Evolutionary conservation across 1,140 invertebrate species (phyloP).

Genomic region (Dolichoris vasculosae): DNA sequence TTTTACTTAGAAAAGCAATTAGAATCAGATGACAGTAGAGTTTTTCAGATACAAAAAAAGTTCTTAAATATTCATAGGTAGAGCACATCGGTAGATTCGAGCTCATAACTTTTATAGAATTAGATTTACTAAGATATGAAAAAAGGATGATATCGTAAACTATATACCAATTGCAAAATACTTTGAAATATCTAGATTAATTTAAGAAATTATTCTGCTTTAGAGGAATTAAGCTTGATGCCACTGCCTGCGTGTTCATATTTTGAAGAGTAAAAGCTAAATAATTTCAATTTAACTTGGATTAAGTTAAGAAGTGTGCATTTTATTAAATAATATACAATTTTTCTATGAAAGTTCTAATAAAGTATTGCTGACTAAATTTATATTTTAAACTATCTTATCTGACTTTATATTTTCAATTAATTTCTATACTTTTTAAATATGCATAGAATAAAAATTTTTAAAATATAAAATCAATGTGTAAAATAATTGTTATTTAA

Average conservation of each 20-base stretch:
- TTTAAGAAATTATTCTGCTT: neutral
- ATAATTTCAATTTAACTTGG: neutral
- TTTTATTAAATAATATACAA: neutral
- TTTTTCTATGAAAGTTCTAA: no score
- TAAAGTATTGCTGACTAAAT: no score
- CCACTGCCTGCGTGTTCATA: neutral
- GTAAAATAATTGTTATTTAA: no score
- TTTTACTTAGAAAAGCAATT: neutral
- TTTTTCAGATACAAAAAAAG: neutral
- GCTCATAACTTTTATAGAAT: neutral
- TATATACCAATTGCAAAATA: neutral
- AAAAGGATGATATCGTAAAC: neutral
- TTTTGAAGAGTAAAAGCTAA: neutral
- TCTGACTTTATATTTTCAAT: no score
- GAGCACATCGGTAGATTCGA: neutral
- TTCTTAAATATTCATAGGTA: neutral
- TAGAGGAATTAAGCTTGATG: conserved; percentile 8
- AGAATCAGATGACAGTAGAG: neutral
- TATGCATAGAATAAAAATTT: no score
- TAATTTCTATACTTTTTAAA: no score
- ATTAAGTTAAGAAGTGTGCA: neutral
- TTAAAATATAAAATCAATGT: no score
- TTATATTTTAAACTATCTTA: no score
- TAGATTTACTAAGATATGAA: neutral
- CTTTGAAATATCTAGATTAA: neutral